Base-by-base conservation (phyloP, 2,888 invertebrate species). In the Pelosia muscerda region DNA sequence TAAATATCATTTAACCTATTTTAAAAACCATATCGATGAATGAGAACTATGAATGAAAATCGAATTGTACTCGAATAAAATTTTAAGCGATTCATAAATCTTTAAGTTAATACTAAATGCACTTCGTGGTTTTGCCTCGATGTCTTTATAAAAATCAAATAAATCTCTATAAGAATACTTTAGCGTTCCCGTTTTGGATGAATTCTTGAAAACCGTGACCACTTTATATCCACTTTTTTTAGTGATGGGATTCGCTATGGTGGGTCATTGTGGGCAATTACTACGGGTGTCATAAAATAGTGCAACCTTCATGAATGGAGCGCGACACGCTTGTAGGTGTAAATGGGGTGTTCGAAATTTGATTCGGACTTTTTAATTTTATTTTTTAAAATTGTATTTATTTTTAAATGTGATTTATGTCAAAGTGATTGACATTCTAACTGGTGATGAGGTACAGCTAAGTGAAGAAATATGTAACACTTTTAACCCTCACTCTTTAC, bases 141-240 rank as follows among this genome's bases (percentile, higher is more conserved):
- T 88, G 81, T 90, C 91, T 90, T 85, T 90, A 91, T 92, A 79
- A 91, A 90, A 90, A 82, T 88, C 88, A 72, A 88, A 91, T 92
- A 92, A 92, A 92, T 92, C 91, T 91, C 28, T 56, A 0, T 9
- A 67, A 66, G 68, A 79, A 80, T 79, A 73, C 69, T 4, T 55
- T 69, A 66, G 72, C 78, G 79, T 86, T 73, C 76, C 86, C 81
- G 77, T 85, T 88, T 83, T 80, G 82, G 83, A 69, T 75, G 84
- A 84, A 83, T 84, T 84, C 73, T 81, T 68, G 82, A 83, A 69
- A 76, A 84, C 81, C 90, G 90, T 92, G 89, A 91, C 92, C 86
- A 87, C 84, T 91, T 87, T 81, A 90, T 91, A 85, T 54, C 19
- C 66, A 76, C 84, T 86, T 86, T 86, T 86, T 66, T 79, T 74